These are phyloP conservation scores for Callorhinus ursinus DNA, from an alignment of 2,113 vertebrate species.

Conservation along the genomic window DNA sequence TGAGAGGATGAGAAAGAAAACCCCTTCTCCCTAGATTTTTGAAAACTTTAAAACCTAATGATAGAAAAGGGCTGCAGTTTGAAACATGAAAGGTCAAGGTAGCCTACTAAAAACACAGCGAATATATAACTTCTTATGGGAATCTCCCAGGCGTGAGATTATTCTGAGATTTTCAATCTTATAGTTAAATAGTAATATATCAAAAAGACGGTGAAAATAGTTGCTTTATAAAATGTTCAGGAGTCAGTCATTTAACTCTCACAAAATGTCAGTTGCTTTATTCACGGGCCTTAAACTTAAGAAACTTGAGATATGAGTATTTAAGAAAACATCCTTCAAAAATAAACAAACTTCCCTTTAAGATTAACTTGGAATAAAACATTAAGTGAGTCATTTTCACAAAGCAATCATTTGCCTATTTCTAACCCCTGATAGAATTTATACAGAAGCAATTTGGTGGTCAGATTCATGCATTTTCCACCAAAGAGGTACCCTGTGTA, in stretches of 20 bases:
- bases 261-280: conserved; percentile 67
- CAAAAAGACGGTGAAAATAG: conserved; percentile 61
- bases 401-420: conserved; percentile 49
- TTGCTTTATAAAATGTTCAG: conserved; percentile 72
- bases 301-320: conserved; percentile 67
- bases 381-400: conserved; percentile 51
- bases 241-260: conserved; percentile 59
- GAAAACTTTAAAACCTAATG: conserved; percentile 63
- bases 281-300: conserved; percentile 65
- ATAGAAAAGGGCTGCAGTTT: conserved; percentile 56
- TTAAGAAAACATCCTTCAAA: conserved; percentile 75
- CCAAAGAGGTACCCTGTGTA: neutral
- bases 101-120: conserved; percentile 28
- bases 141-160: conserved; percentile 69
- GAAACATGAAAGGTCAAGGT: conserved; percentile 68
- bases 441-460: neutral
- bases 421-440: neutral
- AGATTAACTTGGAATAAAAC: conserved; percentile 79
- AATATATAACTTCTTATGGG: conserved; percentile 72
- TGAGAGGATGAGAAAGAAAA: conserved; percentile 23
- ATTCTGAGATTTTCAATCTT: conserved; percentile 79
- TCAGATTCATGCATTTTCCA: neutral
- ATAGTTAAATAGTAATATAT: conserved; percentile 69
- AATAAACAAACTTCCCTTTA: conserved; percentile 72
- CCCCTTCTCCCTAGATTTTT: neutral